A percentile compares a stretch with the other conserved stretches of the same genome.
Conservation (phyloP, 2,797 vertebrate genomes). For the Clarias platycephalus region DNA sequence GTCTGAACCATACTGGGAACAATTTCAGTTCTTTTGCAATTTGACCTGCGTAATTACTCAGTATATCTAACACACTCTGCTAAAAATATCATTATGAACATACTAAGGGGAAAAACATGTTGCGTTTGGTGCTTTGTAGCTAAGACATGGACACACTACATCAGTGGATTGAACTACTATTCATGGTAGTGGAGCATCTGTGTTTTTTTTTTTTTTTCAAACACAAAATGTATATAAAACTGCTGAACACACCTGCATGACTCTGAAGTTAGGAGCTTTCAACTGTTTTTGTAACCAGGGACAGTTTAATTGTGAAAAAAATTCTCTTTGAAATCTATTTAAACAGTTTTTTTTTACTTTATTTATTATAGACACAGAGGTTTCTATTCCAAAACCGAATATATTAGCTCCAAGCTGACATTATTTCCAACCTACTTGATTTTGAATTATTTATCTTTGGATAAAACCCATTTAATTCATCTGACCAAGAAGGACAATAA, state of each 20-base stretch:
- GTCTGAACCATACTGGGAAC: neutral
- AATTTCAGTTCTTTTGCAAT: slow-evolving; percentile 25
- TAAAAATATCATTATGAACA: slow-evolving; percentile 33
- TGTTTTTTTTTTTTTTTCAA: neutral
- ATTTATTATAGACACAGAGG: neutral
- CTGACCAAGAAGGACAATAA: neutral
- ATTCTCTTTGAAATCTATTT: neutral
- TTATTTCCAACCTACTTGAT: neutral
- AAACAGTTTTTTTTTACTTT: neutral
- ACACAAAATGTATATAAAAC: too few species aligned
- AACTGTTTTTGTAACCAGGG: too few species aligned
- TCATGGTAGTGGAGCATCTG: neutral
- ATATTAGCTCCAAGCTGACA: neutral
- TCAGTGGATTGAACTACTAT: neutral
- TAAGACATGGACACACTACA: neutral
- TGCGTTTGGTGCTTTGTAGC: neutral
- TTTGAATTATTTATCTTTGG: neutral
- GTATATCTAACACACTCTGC: slow-evolving; percentile 10
- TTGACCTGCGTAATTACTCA: slow-evolving; percentile 14
- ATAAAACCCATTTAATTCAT: neutral
- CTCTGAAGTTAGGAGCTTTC: neutral
- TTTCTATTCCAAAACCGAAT: neutral
- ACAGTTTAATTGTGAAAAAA: too few species aligned
- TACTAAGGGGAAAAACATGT: slow-evolving; percentile 1
- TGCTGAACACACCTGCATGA: neutral